A percentile compares a stretch with the other conserved stretches of the same genome.
phyloP scores from a whole-genome alignment of 2,113 vertebrate genomes.

The Azemiops feae region DNA sequence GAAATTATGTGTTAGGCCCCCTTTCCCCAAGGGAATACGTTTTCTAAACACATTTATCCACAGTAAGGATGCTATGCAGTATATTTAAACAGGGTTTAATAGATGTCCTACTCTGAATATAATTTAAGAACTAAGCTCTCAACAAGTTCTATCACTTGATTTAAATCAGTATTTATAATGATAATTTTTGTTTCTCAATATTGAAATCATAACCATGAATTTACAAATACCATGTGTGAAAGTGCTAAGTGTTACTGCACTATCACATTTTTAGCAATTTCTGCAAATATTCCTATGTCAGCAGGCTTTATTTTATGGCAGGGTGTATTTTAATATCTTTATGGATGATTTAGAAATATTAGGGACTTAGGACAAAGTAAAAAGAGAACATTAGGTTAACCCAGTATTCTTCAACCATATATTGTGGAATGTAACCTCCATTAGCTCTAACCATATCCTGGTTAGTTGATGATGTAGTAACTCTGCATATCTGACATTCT shows the following conservation, averaged over 20 bases:
- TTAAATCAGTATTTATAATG: not conserved
- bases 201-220: not conserved
- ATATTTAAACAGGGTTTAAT: slow-evolving; percentile 40
- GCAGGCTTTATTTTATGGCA: not conserved
- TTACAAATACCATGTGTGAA: not conserved
- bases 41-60: slow-evolving; percentile 52
- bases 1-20: slow-evolving; percentile 55
- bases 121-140: not conserved
- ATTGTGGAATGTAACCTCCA: not conserved
- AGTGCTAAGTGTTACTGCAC: not conserved
- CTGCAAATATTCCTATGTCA: not conserved
- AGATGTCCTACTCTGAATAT: slow-evolving; percentile 40
- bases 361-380: not conserved
- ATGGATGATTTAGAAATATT: not conserved
- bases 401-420: not conserved
- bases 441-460: not conserved
- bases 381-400: not conserved
- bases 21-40: slow-evolving; percentile 59
- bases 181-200: not conserved
- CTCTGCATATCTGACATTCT: not conserved
- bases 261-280: not conserved
- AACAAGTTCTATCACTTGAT: not conserved
- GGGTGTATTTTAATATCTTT: not conserved
- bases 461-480: not conserved
- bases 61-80: not conserved